Evolutionary conservation across 2,888 invertebrate genomes (phyloP), one percentile per base, ranked within the genome.

Genomic region (Magallana nippona): DNA sequence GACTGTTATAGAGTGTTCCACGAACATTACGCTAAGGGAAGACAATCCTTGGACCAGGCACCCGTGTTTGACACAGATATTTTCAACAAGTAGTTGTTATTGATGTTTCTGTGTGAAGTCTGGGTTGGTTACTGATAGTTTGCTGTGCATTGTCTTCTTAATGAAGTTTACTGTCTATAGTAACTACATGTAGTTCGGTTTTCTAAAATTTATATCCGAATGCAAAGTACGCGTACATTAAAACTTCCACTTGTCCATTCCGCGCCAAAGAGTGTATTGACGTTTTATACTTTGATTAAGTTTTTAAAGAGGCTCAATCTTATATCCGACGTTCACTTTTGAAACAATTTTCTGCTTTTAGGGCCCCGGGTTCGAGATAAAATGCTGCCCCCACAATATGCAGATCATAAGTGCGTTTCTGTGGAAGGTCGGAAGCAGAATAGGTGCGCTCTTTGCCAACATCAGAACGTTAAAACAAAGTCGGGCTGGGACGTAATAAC

Each of bases 401-500:
- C 55, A 77, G 60, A 80, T 32, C 83, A 83, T 83, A 56, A 32
- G 13, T 63, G 62, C 32, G 80, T 83, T 55, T 71, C 62, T 27
- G 80, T 79, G 57, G 83, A 83, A 83, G 80, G 80, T 19, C 71
- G 71, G 63, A 83, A 83, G 55, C 82, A 60, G 55, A 83, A 71
- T 80, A 63, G 63, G 17, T 83, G 83, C 77, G 83, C 80, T 11
- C 57, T 80, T 22, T 83, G 83, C 57, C 78, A 79, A 44, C 60
- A 71, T 71, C 60, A 80, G 22, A 79, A 79, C 56, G 57, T 83
- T 27, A 83, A 83, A 83, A 83, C 85, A 2, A 85, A 85, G 32
- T 85, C 85, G 15, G 85, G 85, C 19, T 85, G 82, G 82, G 81
- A 78, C 2, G 79, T 83, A 8, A 77, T 79, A 10, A 83, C 85